phyloP scores from a whole-genome alignment of 2,888 invertebrate genomes.

The Mylabris sibirica region DNA sequence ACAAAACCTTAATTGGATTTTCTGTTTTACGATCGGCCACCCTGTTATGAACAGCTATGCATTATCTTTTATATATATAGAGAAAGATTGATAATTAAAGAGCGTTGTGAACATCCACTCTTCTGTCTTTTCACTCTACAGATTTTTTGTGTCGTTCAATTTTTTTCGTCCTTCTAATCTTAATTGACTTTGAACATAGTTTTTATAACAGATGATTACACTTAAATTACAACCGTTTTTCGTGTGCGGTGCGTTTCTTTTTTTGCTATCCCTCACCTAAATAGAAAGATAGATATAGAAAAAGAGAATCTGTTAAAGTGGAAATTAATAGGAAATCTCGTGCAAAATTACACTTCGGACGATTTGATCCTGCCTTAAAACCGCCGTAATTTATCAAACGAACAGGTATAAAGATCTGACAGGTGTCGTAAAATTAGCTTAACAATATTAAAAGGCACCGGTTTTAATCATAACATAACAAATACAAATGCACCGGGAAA shows the following conservation, averaged over 20 bases:
- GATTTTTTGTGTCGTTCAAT: slow-evolving; percentile 15
- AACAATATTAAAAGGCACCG: slow-evolving; percentile 40
- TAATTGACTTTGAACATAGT: slow-evolving; percentile 7
- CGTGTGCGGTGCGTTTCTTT: background rate
- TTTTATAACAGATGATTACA: background rate
- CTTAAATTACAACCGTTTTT: background rate
- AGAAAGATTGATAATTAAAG: slow-evolving; percentile 29
- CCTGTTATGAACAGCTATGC: slow-evolving; percentile 35
- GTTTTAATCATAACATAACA: slow-evolving; percentile 50
- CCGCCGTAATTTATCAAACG: slow-evolving; percentile 24
- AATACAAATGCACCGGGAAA: slow-evolving; percentile 51
- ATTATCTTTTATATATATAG: slow-evolving; percentile 27
- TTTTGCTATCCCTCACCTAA: no score
- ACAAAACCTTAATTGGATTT: slow-evolving; percentile 53
- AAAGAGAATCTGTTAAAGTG: slow-evolving; percentile 5
- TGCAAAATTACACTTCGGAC: background rate
- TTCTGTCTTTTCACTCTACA: slow-evolving; percentile 14
- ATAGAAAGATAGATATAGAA: no score
- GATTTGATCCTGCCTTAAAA: slow-evolving; percentile 11
- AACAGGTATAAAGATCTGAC: slow-evolving; percentile 27
- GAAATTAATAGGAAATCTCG: background rate
- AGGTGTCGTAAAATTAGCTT: slow-evolving; percentile 49
- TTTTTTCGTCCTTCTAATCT: background rate
- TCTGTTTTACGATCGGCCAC: slow-evolving; percentile 47
- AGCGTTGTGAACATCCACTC: slow-evolving; percentile 16